Conservation (phyloP, 2,797 vertebrate genomes). For the Acanthopagrus latus region DNA sequence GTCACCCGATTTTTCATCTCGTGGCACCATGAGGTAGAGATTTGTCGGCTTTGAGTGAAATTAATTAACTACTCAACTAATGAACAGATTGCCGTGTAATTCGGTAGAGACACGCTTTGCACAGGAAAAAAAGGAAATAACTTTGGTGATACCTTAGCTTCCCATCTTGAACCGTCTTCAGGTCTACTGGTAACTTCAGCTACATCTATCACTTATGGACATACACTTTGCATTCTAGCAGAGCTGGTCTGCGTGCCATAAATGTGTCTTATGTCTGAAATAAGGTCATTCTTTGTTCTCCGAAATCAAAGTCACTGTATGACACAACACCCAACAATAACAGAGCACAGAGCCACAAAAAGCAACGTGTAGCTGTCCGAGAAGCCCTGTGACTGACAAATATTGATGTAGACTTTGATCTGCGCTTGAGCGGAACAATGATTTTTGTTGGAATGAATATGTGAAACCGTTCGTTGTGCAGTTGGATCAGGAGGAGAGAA, state of each 20-base stretch:
- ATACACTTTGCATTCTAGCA: neutral
- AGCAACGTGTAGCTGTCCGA: conserved; percentile 41
- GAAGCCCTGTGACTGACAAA: conserved; percentile 58
- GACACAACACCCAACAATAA: conserved; percentile 64
- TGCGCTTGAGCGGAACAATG: conserved; percentile 35
- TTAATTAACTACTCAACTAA: neutral
- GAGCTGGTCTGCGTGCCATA: conserved; percentile 1
- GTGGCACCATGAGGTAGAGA: neutral
- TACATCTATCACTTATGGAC: neutral
- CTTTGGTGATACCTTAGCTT: neutral
- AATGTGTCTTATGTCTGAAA: conserved; percentile 23
- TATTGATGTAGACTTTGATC: conserved; percentile 75
- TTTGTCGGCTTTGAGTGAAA: neutral
- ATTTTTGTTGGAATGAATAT: conserved; percentile 11
- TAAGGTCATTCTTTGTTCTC: conserved; percentile 61
- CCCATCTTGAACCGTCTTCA: neutral
- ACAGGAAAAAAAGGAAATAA: neutral
- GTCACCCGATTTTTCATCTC: neutral
- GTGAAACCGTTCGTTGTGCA: conserved; percentile 4
- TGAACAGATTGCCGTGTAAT: neutral
- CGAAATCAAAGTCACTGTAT: conserved; percentile 54
- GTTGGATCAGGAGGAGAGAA: conserved; percentile 15
- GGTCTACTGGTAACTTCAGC: neutral
- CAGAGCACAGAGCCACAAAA: conserved; percentile 45
- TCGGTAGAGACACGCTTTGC: neutral